Percentiles rank a stretch among this genome's conserved stretches.
Evolutionary conservation across 2,888 invertebrate genomes (phyloP).

Genomic region (Drosophila stalkeri): DNA sequence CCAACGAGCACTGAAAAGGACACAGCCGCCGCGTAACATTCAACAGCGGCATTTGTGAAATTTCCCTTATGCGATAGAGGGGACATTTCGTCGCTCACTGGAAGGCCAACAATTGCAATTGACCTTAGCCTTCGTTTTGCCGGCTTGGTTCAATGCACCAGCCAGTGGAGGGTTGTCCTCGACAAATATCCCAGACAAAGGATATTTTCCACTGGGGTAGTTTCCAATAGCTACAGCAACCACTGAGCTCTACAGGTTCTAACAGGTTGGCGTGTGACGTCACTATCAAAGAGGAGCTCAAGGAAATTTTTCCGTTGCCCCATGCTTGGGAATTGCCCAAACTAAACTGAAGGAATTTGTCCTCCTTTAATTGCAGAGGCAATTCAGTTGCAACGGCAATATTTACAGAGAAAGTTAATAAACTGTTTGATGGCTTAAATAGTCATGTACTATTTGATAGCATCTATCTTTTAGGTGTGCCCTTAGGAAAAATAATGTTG

Average conservation of each 20-base stretch:
- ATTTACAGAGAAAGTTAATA: too few species aligned
- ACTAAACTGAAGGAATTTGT: background rate
- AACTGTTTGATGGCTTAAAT: too few species aligned
- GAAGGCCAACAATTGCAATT: conserved; percentile 65
- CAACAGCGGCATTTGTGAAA: conserved; percentile 48
- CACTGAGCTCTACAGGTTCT: conserved; percentile 25
- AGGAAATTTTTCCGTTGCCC: conserved; percentile 7
- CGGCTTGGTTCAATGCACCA: conserved; percentile 74
- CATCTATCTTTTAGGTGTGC: too few species aligned
- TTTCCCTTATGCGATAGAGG: conserved; percentile 35
- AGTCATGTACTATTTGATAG: too few species aligned
- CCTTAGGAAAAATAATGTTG: too few species aligned
- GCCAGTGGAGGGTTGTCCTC: conserved; percentile 44
- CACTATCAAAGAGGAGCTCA: conserved; percentile 43
- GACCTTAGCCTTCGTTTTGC: conserved; percentile 81
- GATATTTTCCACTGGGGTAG: conserved; percentile 32
- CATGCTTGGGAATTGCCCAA: background rate
- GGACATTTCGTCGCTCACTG: conserved; percentile 65
- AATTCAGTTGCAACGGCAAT: too few species aligned
- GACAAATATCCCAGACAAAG: conserved; percentile 29
- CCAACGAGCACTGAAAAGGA: conserved; percentile 59
- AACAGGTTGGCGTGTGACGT: conserved; percentile 74
- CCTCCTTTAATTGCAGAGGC: too few species aligned
- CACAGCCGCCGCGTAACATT: conserved; percentile 31
- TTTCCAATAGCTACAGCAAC: conserved; percentile 7